Base-by-base conservation (phyloP, 2,113 vertebrate genomes). In the Hemibagrus wyckioides region DNA sequence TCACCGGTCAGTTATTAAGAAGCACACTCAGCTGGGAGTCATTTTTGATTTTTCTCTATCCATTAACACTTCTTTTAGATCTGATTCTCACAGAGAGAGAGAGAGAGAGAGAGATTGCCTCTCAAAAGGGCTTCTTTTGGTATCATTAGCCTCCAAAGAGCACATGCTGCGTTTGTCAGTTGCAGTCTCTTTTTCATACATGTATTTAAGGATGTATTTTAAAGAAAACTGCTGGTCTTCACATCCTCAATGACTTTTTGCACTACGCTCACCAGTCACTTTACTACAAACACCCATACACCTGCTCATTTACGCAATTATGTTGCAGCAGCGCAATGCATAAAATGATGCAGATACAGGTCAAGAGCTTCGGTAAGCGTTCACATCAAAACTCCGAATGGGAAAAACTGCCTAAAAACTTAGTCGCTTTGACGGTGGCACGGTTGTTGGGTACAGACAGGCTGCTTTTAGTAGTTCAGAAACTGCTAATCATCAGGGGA, bases 31-130 rank as follows among this genome's bases (percentile, higher is more conserved):
- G 61, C 36, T 30, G 77, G 15, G 1, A 67, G 77, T 67, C 71
- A 65, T 81, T 86, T 65, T 71, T 41, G 23, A 81, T 86, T 65
- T 82, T 25, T 4, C 50, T 86, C 85, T 44, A 50, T 86, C 77
- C 50, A 79, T 86, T 86, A 80, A 86, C 77, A 82, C 61, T n/a
- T 69, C 75, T 65, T 80, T 52, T 50, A 65, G 73, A 79, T 50
- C 75, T 21, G 19, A 23, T 77, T 57, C 84, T 65, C 73, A 57
- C 39, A 59, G 19, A 48, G 44, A 48, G 44, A 57, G 54, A 57
- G 30, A 77, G 44, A 79, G 48, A 80, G 75, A 36, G 25, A 36
- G 75, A 15, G 25, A 28, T 13, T 75, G 8, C 75, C 69, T 75
- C 69, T 83, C 28, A 21, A 84, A 84, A 41, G 48, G 8, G 52